Evolutionary conservation across 2,888 invertebrate genomes (phyloP).

Genomic region (Heterodera filipjevi): DNA sequence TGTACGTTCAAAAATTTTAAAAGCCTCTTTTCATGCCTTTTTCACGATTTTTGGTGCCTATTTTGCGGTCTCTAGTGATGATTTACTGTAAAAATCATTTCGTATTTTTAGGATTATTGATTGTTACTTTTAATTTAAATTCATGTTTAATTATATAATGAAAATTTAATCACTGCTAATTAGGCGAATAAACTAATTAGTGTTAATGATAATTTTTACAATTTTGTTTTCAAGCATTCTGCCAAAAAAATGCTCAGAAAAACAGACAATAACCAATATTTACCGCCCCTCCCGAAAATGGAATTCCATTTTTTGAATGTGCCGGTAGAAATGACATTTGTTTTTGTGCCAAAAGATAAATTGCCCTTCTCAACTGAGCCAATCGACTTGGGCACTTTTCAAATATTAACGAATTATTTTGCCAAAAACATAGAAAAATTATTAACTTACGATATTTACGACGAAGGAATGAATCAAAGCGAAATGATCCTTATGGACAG

Average conservation of each 20-base stretch:
- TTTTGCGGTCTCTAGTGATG: too few species aligned
- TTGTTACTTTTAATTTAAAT: too few species aligned
- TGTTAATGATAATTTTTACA: too few species aligned
- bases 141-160: too few species aligned
- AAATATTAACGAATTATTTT: not conserved
- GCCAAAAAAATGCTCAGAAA: not conserved
- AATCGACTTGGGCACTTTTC: not conserved
- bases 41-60: too few species aligned
- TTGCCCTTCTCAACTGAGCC: not conserved
- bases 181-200: too few species aligned
- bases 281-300: not conserved
- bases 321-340: not conserved
- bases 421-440: not conserved
- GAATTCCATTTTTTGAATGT: not conserved
- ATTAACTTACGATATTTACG: not conserved
- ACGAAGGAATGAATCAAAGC: not conserved
- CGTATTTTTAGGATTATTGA: too few species aligned
- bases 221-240: not conserved
- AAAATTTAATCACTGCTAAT: too few species aligned
- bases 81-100: too few species aligned
- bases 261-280: not conserved
- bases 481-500: not conserved
- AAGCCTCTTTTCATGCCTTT: too few species aligned
- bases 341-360: not conserved
- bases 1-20: too few species aligned